A percentile compares a stretch with the other conserved stretches of the same genome.
Conservation (phyloP, 1,140 invertebrate genomes). For the Drosophila melanogaster region Release_6_plus_ISO1_MT NC_004354.4:15887501-15888000, state of each 20-base stretch:
- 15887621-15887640: conserved; percentile 12
- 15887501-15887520: no score
- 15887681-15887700: conserved; percentile 9
- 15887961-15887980: conserved; percentile 15
- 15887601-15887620: conserved; percentile 19
- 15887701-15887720: conserved; percentile 17
- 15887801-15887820: conserved; percentile 4
- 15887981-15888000: conserved; percentile 12
- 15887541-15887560: background rate
- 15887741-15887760: conserved; percentile 16
- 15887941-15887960: conserved; percentile 31
- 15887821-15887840: conserved; percentile 1
- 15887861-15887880: background rate
- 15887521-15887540: no score
- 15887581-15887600: conserved; percentile 11
- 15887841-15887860: conserved; percentile 8
- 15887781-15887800: conserved; percentile 11
- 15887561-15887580: conserved; percentile 5
- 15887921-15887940: conserved; percentile 13
- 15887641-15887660: conserved; percentile 12
- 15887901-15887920: conserved; percentile 5
- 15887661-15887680: conserved; percentile 16
- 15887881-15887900: conserved; percentile 6
- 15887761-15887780: conserved; percentile 14
- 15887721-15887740: conserved; percentile 21